Conservation (phyloP, 2,888 invertebrate species). For the Oligia fasciuncula region DNA sequence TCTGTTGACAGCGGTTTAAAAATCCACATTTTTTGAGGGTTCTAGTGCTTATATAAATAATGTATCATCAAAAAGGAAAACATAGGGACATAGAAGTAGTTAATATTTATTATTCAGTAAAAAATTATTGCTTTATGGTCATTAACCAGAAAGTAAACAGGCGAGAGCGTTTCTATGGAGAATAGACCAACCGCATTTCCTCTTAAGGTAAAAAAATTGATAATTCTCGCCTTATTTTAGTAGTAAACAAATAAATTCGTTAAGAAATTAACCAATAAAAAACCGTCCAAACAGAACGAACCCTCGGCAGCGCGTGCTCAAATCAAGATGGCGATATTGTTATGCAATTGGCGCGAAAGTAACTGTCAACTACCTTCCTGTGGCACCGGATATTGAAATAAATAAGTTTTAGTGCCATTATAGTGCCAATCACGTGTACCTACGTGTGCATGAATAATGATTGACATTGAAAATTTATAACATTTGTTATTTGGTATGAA, state of each 20-base stretch:
- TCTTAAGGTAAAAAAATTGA: neutral
- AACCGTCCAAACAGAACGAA: conserved; percentile 22
- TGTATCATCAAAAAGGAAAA: too few species aligned
- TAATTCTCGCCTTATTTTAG: neutral
- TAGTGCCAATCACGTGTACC: conserved; percentile 68
- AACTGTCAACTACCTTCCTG: conserved; percentile 80
- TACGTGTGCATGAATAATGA: conserved; percentile 67
- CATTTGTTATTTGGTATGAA: conserved; percentile 50
- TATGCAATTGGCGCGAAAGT: conserved; percentile 80
- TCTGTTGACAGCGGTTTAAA: too few species aligned
- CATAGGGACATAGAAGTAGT: too few species aligned
- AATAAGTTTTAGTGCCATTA: conserved; percentile 67
- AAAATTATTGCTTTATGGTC: too few species aligned
- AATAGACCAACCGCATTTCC: too few species aligned
- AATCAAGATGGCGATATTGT: conserved; percentile 72
- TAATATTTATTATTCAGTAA: too few species aligned
- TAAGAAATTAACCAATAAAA: conserved; percentile 25
- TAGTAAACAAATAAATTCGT: neutral
- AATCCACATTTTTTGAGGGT: too few species aligned
- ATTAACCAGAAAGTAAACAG: too few species aligned
- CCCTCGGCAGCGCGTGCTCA: conserved; percentile 53
- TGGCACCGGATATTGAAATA: conserved; percentile 73
- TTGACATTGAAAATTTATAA: conserved; percentile 73
- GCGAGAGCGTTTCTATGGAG: too few species aligned
- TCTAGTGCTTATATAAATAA: too few species aligned